These are phyloP conservation scores for Drosophila guanche DNA, from an alignment of 1,140 invertebrate species.

Conservation along the genomic window DNA sequence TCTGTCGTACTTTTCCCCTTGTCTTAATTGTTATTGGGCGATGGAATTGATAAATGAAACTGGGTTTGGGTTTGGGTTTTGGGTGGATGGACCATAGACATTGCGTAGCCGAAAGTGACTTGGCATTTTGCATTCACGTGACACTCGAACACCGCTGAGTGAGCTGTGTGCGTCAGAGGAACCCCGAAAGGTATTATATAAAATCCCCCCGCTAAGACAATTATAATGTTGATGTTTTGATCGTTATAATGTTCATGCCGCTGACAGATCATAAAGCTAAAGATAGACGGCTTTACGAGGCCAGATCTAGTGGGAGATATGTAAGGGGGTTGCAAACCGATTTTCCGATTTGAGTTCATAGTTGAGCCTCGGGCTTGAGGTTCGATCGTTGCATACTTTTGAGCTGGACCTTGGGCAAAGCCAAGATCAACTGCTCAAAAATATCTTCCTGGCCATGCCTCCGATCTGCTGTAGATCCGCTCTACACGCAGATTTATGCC, in stretches of 20 bases:
- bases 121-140: conserved; percentile 33
- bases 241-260: conserved; percentile 30
- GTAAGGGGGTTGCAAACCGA: neutral
- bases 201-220: conserved; percentile 34
- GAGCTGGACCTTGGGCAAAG: no score
- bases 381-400: no score
- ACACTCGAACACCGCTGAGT: conserved; percentile 3
- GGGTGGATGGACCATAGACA: conserved; percentile 32
- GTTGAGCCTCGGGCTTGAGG: no score
- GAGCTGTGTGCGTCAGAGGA: conserved; percentile 32
- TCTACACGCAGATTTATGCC: conserved; percentile 25
- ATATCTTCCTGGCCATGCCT: neutral
- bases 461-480: neutral
- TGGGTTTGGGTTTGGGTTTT: neutral
- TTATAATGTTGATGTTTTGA: conserved; percentile 44
- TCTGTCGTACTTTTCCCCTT: conserved; percentile 34
- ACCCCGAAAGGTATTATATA: conserved; percentile 16
- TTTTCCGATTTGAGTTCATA: no score
- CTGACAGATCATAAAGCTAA: conserved; percentile 42
- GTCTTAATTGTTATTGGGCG: conserved; percentile 66
- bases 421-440: neutral
- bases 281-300: conserved; percentile 34
- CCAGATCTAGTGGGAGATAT: neutral
- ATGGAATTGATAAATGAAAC: conserved; percentile 58
- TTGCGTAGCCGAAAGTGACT: conserved; percentile 36